These are phyloP conservation scores for Mayetiola destructor DNA, from an alignment of 2,888 invertebrate genomes.

Conservation along the genomic window DNA sequence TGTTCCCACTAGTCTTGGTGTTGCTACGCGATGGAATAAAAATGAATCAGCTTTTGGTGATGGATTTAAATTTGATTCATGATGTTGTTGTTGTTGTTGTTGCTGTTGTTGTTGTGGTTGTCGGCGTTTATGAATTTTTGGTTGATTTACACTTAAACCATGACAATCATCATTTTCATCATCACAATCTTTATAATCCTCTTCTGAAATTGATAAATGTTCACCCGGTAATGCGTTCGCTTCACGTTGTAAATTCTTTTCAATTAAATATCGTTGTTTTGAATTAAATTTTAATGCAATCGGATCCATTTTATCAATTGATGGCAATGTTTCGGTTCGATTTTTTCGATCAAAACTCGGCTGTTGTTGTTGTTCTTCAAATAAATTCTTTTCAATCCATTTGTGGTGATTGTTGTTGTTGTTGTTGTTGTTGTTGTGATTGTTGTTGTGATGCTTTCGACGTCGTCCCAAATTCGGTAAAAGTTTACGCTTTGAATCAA, in stretches of 20 bases:
- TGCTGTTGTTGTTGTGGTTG: not conserved
- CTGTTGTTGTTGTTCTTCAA: conserved; percentile 24
- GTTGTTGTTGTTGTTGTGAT: not conserved
- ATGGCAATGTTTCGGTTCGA: not conserved
- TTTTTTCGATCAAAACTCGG: not conserved
- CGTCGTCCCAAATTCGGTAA: not conserved
- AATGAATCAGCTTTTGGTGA: conserved; percentile 27
- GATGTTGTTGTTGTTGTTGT: not conserved
- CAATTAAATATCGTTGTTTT: not conserved
- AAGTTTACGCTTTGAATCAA: not conserved
- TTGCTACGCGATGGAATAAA: conserved; percentile 32
- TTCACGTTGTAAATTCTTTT: not conserved
- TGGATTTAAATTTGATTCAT: conserved; percentile 1
- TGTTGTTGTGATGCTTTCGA: not conserved
- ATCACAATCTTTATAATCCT: not conserved
- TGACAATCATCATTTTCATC: not conserved
- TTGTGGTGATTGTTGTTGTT: not conserved
- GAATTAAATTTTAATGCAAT: not conserved
- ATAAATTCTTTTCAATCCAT: conserved; percentile 23
- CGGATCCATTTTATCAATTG: not conserved
- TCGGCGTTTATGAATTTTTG: not conserved
- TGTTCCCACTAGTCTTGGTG: conserved; percentile 26
- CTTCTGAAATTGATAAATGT: not conserved
- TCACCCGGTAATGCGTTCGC: conserved; percentile 12
- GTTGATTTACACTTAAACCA: too few relatives aligned